A percentile compares a stretch with the other conserved stretches of the same genome.
These are phyloP conservation scores for Cottoperca gobio DNA, from an alignment of 2,797 vertebrate genomes.

Conservation along the genomic window DNA sequence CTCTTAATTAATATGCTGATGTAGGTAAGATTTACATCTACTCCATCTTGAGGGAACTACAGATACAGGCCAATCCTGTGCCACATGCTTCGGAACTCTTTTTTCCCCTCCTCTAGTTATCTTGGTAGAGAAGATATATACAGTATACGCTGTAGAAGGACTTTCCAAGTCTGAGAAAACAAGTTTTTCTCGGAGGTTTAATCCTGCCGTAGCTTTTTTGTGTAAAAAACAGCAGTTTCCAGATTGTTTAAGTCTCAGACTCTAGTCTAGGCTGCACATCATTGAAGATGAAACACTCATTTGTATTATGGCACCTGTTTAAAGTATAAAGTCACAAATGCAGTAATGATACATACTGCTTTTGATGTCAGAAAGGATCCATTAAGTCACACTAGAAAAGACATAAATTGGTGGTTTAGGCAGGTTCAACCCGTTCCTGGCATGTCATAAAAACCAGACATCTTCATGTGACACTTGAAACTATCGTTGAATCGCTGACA, in stretches of 20 bases:
- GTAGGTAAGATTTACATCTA: slow-evolving; percentile 59
- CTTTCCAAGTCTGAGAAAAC: slow-evolving; percentile 12
- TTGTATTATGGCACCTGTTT: slow-evolving; percentile 42
- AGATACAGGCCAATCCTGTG: slow-evolving; percentile 15
- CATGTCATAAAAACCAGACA: slow-evolving; percentile 74
- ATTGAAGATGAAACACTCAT: slow-evolving; percentile 33
- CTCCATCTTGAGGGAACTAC: slow-evolving; percentile 52
- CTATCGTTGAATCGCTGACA: slow-evolving; percentile 75
- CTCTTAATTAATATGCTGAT: slow-evolving; percentile 59
- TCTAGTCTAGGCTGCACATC: neutral
- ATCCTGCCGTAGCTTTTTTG: slow-evolving; percentile 12
- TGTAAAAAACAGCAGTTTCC: slow-evolving; percentile 19
- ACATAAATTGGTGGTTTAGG: slow-evolving; percentile 68
- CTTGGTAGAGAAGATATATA: slow-evolving; percentile 18
- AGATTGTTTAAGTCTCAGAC: slow-evolving; percentile 18
- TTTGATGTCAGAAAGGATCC: slow-evolving; percentile 62
- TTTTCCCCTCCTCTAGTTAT: slow-evolving; percentile 15
- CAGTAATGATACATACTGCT: slow-evolving; percentile 27
- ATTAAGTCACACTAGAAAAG: slow-evolving; percentile 62
- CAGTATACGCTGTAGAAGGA: neutral
- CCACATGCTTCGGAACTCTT: slow-evolving; percentile 13
- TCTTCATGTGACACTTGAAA: slow-evolving; percentile 75
- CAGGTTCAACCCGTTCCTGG: slow-evolving; percentile 61
- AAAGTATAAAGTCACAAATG: slow-evolving; percentile 52
- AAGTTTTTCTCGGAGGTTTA: slow-evolving; percentile 16